phyloP scores from a whole-genome alignment of 2,888 invertebrate genomes.

The Cantharis flavilabris region DNA sequence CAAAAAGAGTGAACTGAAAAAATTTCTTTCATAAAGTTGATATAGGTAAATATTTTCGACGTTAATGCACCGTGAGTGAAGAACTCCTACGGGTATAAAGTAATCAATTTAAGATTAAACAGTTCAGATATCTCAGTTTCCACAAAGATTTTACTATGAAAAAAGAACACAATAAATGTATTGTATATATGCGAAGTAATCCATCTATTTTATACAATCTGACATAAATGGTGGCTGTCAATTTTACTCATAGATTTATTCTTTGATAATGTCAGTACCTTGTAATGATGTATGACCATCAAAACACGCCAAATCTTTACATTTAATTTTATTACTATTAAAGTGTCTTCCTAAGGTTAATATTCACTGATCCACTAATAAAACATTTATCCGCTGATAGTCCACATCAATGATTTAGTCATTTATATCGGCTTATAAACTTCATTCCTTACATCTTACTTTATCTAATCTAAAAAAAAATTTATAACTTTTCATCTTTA shows the following conservation, averaged over 20 bases:
- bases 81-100: constrained; percentile 22
- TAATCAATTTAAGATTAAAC: constrained; percentile 30
- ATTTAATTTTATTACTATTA: constrained; percentile 10
- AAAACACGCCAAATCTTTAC: background rate
- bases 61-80: constrained; percentile 6
- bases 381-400: background rate
- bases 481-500: background rate
- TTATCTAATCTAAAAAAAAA: background rate
- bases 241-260: constrained; percentile 24
- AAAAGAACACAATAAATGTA: constrained; percentile 29
- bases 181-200: constrained; percentile 27
- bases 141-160: constrained; percentile 25
- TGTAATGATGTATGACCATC: constrained; percentile 21
- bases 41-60: constrained; percentile 7
- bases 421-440: background rate
- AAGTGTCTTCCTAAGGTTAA: background rate
- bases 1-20: background rate
- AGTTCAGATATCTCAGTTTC: constrained; percentile 28
- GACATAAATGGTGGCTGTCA: constrained; percentile 33
- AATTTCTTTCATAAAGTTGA: background rate
- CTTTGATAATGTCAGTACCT: constrained; percentile 14
- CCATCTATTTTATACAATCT: constrained; percentile 34
- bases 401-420: background rate
- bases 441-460: background rate
- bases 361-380: background rate